Conservation (phyloP, 2,113 vertebrate genomes). For the Dromiciops gliroides region DNA sequence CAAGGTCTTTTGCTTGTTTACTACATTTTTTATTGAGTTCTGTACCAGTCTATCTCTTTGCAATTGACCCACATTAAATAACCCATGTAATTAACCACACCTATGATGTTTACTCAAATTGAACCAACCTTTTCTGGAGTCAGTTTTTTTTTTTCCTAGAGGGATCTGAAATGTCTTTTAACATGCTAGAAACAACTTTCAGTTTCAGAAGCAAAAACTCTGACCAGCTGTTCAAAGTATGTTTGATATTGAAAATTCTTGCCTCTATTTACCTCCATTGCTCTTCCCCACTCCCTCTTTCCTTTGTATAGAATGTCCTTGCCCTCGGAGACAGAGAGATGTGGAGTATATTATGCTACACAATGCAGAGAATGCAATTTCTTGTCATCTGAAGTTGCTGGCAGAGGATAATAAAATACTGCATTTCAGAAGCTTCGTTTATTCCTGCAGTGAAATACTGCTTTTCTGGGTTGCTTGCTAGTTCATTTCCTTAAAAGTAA, state of each 20-base stretch:
- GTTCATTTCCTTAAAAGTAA: neutral
- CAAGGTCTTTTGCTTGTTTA: neutral
- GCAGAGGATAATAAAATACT: neutral
- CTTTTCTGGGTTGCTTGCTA: neutral
- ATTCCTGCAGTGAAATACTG: neutral
- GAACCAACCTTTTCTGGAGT: neutral
- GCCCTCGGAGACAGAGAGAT: neutral
- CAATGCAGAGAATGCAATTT: neutral
- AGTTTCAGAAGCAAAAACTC: neutral
- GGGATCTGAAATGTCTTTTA: neutral
- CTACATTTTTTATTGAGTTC: neutral
- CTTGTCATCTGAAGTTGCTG: neutral
- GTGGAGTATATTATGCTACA: neutral
- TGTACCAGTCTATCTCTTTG: neutral
- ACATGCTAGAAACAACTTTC: neutral
- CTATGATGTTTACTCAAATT: neutral
- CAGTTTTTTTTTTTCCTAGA: neutral
- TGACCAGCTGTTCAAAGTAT: neutral
- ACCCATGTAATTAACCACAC: neutral
- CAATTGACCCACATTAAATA: neutral
- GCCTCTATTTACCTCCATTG: neutral
- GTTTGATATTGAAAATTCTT: neutral
- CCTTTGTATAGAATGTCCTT: neutral
- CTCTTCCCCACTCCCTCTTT: neutral
- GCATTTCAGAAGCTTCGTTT: constrained; percentile 18